Percentiles rank a stretch among this genome's conserved stretches.
Conservation (phyloP, 1,140 invertebrate genomes). For the Drosophila yakuba region DNA sequence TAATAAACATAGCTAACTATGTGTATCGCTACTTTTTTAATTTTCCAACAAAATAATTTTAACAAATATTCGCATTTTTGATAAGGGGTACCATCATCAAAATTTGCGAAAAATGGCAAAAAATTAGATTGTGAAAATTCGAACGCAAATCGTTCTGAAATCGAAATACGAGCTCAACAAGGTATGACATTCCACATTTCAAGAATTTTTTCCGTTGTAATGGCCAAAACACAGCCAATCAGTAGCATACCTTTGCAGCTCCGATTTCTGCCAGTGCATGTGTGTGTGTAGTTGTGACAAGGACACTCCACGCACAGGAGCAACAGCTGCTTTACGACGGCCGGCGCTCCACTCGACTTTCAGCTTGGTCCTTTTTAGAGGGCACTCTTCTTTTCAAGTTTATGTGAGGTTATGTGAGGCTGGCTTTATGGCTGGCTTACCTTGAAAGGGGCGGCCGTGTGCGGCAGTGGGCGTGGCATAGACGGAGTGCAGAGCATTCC, state of each 20-base stretch:
- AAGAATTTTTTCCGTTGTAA: too few relatives aligned
- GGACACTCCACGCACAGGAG: constrained; percentile 54
- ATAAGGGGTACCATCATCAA: too few relatives aligned
- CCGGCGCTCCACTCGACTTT: background rate
- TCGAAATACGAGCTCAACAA: too few relatives aligned
- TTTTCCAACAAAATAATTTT: too few relatives aligned
- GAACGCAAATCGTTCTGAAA: too few relatives aligned
- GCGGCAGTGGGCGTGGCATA: background rate
- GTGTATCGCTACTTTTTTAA: too few relatives aligned
- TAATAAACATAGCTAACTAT: too few relatives aligned
- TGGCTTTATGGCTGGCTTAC: constrained; percentile 51
- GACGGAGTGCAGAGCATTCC: constrained; percentile 30
- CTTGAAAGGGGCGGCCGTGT: constrained; percentile 6
- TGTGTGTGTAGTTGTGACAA: constrained; percentile 21
- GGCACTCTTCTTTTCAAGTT: constrained; percentile 50
- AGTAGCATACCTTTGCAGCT: background rate
- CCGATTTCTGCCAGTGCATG: background rate
- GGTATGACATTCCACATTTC: too few relatives aligned
- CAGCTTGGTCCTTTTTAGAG: constrained; percentile 44
- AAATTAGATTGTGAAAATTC: too few relatives aligned
- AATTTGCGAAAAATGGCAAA: too few relatives aligned
- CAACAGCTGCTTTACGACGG: constrained; percentile 59
- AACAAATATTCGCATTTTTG: too few relatives aligned
- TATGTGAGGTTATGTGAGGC: constrained; percentile 50
- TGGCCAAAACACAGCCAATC: background rate